Evolutionary conservation across 2,797 vertebrate species (phyloP).

Genomic region (Knipowitschia caucasica): DNA sequence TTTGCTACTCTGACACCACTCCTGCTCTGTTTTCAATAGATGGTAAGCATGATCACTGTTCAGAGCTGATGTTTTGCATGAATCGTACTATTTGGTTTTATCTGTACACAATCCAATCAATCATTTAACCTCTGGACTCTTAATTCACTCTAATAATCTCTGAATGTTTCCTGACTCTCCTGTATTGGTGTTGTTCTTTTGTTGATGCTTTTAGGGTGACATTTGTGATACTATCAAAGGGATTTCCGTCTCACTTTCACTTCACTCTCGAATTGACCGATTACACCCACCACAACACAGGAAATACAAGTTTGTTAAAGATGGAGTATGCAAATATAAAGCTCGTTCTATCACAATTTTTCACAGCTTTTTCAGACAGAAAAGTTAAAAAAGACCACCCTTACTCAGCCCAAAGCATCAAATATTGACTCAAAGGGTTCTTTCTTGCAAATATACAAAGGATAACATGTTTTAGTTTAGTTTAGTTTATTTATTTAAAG

Average conservation of each 20-base stretch:
- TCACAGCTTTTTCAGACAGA: no score
- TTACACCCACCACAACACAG: not conserved
- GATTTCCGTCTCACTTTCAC: conserved; percentile 5
- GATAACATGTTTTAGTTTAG: no score
- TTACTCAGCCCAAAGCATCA: no score
- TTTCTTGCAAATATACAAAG: no score
- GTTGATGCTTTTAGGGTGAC: conserved; percentile 24
- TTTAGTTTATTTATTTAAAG: no score
- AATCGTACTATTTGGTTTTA: conserved; percentile 19
- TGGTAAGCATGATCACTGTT: conserved; percentile 61
- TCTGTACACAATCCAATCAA: conserved; percentile 21
- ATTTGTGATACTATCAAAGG: conserved; percentile 8
- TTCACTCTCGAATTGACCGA: conserved; percentile 7
- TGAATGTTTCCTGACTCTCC: conserved; percentile 10
- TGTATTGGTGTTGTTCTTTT: conserved; percentile 28
- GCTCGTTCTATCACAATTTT: no score
- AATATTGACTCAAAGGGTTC: no score
- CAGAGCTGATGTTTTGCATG: conserved; percentile 48
- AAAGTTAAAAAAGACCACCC: no score
- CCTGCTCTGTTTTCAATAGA: conserved; percentile 81
- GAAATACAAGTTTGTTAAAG: not conserved
- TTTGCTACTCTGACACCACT: conserved; percentile 60
- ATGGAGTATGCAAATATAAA: no score
- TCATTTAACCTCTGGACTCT: not conserved
- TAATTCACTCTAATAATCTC: conserved; percentile 1